phyloP scores from a whole-genome alignment of 2,888 invertebrate species.

The Tanytarsus gracilentus region DNA sequence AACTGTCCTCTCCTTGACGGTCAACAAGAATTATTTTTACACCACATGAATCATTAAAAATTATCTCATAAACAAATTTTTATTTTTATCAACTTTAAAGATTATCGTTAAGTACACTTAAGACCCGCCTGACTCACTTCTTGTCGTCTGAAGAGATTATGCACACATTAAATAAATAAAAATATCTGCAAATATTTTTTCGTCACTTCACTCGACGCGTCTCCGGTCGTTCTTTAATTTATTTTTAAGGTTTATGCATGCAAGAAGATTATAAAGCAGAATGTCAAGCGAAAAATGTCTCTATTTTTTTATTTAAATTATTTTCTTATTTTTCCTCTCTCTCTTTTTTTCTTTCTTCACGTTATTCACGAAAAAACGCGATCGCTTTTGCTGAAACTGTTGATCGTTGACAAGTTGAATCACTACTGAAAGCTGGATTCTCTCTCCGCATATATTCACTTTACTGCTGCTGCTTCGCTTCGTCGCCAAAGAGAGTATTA shows the following conservation, averaged over 20 bases:
- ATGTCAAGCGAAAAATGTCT: background rate
- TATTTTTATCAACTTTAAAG: too few relatives aligned
- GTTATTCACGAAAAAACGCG: background rate
- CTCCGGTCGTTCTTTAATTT: slow-evolving; percentile 6
- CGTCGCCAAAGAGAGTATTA: too few relatives aligned
- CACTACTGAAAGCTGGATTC: slow-evolving; percentile 25
- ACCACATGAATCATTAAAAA: too few relatives aligned
- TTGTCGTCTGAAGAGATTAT: background rate
- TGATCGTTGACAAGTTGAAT: slow-evolving; percentile 20
- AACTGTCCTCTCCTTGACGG: too few relatives aligned
- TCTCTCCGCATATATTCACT: background rate
- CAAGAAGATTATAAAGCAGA: slow-evolving; percentile 5
- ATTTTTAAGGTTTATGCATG: too few relatives aligned
- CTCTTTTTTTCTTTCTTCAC: background rate
- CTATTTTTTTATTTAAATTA: slow-evolving; percentile 9
- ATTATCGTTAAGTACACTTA: too few relatives aligned
- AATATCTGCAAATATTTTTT: too few relatives aligned
- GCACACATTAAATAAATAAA: too few relatives aligned
- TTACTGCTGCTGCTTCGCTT: background rate
- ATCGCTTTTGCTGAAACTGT: slow-evolving; percentile 6
- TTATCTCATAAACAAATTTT: too few relatives aligned
- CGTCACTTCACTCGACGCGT: slow-evolving; percentile 12
- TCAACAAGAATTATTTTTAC: too few relatives aligned
- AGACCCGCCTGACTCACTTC: background rate
- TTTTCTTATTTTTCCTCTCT: background rate